phyloP scores from a whole-genome alignment of 2,888 invertebrate species.

The Steinernema hermaphroditum region DNA sequence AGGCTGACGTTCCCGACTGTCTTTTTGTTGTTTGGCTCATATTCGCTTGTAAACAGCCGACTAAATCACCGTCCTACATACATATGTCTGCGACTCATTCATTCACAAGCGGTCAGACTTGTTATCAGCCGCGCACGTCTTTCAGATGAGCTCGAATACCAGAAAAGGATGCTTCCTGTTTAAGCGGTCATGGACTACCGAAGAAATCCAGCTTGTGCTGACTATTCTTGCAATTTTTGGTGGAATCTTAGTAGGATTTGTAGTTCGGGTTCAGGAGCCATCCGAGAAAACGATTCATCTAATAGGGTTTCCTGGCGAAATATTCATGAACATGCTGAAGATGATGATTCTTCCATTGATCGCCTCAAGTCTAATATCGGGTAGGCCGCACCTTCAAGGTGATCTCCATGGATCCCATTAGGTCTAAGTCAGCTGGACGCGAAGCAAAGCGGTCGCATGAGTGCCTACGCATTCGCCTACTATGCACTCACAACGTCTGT shows the following conservation, averaged over 20 bases:
- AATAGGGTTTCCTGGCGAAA: conserved; percentile 75
- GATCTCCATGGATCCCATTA: conserved; percentile 63
- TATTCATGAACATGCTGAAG: conserved; percentile 75
- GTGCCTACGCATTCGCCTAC: conserved; percentile 73
- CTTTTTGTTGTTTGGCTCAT: no score
- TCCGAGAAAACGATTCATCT: conserved; percentile 62
- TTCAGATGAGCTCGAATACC: neutral
- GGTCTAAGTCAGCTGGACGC: conserved; percentile 74
- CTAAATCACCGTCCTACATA: no score
- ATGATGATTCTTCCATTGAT: conserved; percentile 76
- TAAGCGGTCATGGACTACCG: neutral
- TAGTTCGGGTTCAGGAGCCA: conserved; percentile 32
- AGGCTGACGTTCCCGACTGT: no score
- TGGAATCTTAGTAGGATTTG: conserved; percentile 15
- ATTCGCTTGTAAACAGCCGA: no score
- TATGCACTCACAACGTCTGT: conserved; percentile 74
- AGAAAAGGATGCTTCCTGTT: neutral
- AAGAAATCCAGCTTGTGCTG: conserved; percentile 70
- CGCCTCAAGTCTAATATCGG: conserved; percentile 74
- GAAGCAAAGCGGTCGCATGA: conserved; percentile 74
- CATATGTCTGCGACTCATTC: no score
- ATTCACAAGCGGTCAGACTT: no score
- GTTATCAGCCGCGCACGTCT: neutral
- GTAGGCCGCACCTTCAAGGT: conserved; percentile 64
- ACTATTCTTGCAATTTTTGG: conserved; percentile 68